phyloP scores from a whole-genome alignment of 2,797 vertebrate species.

The Setipinna tenuifilis region DNA sequence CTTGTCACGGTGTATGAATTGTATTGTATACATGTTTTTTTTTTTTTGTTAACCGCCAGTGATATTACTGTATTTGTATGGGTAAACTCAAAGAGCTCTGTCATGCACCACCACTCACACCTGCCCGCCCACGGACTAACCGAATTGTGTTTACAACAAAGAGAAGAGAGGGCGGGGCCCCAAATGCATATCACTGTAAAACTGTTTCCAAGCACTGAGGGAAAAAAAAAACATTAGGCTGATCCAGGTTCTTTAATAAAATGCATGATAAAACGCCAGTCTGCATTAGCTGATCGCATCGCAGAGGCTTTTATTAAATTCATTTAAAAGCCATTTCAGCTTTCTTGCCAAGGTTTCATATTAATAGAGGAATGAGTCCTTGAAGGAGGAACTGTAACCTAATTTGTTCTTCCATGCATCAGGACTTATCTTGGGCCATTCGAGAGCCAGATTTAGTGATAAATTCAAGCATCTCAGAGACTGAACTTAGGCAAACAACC shows the following conservation, averaged over 20 bases:
- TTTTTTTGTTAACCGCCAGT: too few relatives aligned
- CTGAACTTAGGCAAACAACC: slow-evolving; percentile 3
- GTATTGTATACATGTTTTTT: too few relatives aligned
- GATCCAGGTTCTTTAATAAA: slow-evolving; percentile 75
- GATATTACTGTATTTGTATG: too few relatives aligned
- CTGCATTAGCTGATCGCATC: slow-evolving; percentile 81
- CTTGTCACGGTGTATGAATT: too few relatives aligned
- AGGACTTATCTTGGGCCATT: slow-evolving; percentile 61
- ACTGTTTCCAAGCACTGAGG: slow-evolving; percentile 56
- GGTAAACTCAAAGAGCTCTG: neutral
- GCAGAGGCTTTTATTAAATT: slow-evolving; percentile 80
- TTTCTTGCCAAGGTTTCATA: slow-evolving; percentile 78
- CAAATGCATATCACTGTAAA: slow-evolving; percentile 31
- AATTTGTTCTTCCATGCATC: slow-evolving; percentile 74
- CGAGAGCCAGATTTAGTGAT: slow-evolving; percentile 3
- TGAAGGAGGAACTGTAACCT: slow-evolving; percentile 74
- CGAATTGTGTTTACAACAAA: neutral
- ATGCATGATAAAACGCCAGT: slow-evolving; percentile 79
- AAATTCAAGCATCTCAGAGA: neutral
- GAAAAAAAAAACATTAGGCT: slow-evolving; percentile 63
- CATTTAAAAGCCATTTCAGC: slow-evolving; percentile 77
- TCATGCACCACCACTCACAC: neutral
- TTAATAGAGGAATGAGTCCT: slow-evolving; percentile 72
- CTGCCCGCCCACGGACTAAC: neutral
- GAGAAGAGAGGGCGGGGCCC: neutral